Evolutionary conservation across 2,888 invertebrate genomes (phyloP).

Genomic region (Lordiphosa fenestrarum): DNA sequence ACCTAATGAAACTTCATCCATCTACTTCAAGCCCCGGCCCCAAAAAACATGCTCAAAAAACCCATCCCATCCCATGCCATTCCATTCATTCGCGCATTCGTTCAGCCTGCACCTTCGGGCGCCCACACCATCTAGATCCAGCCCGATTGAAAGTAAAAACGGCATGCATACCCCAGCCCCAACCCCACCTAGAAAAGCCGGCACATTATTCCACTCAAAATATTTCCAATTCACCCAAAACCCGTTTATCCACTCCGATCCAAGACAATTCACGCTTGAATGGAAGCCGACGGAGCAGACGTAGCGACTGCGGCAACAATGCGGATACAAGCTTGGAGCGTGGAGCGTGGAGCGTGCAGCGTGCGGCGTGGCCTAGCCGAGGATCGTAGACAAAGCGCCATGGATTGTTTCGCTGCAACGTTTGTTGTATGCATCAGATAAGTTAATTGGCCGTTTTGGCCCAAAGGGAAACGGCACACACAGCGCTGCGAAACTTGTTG

Average conservation of each 20-base stretch:
- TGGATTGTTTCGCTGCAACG: conserved; percentile 18
- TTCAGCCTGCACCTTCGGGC: neutral
- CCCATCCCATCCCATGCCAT: conserved; percentile 2
- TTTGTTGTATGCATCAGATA: conserved; percentile 53
- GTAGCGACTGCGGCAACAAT: conserved; percentile 35
- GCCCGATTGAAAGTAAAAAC: conserved; percentile 10
- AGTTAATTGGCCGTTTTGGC: conserved; percentile 67
- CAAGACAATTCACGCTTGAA: conserved; percentile 7
- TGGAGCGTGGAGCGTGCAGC: neutral
- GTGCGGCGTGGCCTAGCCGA: conserved; percentile 25
- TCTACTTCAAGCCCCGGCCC: neutral
- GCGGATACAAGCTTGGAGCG: conserved; percentile 37
- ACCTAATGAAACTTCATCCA: neutral
- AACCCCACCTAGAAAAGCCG: conserved; percentile 11
- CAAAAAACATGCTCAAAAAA: neutral
- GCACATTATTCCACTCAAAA: neutral
- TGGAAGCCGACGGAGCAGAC: conserved; percentile 8
- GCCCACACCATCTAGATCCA: conserved; percentile 4
- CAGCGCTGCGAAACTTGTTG: conserved; percentile 36
- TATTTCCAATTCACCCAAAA: conserved; percentile 1
- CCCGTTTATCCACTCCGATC: conserved; percentile 5
- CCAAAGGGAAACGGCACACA: conserved; percentile 53
- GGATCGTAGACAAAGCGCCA: conserved; percentile 50
- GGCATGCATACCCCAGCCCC: conserved; percentile 3
- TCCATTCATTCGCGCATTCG: neutral